Conservation (phyloP, 1,140 invertebrate species). For the Drosophila nasuta region DNA sequence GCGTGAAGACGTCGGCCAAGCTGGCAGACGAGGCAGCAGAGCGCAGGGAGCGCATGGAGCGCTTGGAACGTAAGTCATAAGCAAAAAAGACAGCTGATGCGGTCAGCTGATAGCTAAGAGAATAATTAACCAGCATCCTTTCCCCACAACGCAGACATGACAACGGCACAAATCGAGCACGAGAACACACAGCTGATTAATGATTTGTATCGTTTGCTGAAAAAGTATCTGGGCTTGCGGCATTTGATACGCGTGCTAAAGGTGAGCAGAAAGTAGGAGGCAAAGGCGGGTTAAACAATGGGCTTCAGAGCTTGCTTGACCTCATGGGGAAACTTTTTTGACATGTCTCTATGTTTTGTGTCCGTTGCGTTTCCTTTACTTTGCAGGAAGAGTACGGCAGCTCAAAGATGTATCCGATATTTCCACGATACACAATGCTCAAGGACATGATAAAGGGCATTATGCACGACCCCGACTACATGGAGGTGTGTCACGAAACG, state of each 20-base stretch:
- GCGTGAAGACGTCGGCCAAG: slow-evolving; percentile 93
- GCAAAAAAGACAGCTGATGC: not conserved
- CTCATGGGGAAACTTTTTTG: slow-evolving; percentile 29
- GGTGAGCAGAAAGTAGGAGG: slow-evolving; percentile 85
- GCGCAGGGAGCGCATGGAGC: slow-evolving; percentile 92
- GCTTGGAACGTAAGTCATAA: slow-evolving; percentile 90
- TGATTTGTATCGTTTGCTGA: slow-evolving; percentile 94
- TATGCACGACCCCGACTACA: slow-evolving; percentile 96
- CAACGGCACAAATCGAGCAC: slow-evolving; percentile 94
- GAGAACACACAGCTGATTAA: slow-evolving; percentile 98
- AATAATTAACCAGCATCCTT: slow-evolving; percentile 21
- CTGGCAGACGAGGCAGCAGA: slow-evolving; percentile 93
- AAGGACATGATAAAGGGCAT: slow-evolving; percentile 98
- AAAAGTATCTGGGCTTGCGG: slow-evolving; percentile 95
- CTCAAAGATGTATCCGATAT: slow-evolving; percentile 96
- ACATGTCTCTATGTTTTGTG: slow-evolving; percentile 23
- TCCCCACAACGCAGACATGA: slow-evolving; percentile 90
- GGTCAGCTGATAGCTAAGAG: slow-evolving; percentile 14
- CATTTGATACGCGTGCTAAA: slow-evolving; percentile 95
- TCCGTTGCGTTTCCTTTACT: slow-evolving; percentile 9
- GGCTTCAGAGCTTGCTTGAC: not conserved
- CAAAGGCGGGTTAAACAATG: not conserved
- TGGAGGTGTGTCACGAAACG: slow-evolving; percentile 96
- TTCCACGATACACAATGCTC: slow-evolving; percentile 96
- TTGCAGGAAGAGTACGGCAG: slow-evolving; percentile 93